Evolutionary conservation across 1,140 invertebrate genomes (phyloP), one percentile per base, ranked within the genome.

Genomic region (Brachionus angularis): DNA sequence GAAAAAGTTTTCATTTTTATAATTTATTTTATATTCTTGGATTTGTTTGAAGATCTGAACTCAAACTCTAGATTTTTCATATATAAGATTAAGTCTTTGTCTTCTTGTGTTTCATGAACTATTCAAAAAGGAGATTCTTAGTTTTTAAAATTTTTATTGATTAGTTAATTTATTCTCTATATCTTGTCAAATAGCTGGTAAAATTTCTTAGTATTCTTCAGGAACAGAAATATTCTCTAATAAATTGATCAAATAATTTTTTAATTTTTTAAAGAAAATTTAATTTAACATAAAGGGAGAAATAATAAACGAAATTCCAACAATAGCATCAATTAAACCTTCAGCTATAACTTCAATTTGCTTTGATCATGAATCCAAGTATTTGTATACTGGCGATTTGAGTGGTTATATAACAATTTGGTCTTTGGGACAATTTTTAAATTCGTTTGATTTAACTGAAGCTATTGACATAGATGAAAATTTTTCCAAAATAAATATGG

Each of bases 341-440:
- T 62, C 46, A 12, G 21, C 50, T 58, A 34, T 36, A 23, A 34
- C 10, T 44, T 34, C 39, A 5, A 27, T 72, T 25, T 39, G 39
- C 10, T 8, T 46, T 21, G 42, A 55, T 42, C 33, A 16, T 1
- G 53, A 58, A n/a, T 21, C n/a, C 42, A 71, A 71, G 18, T 23
- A 16, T 23, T 18, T 31, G 5, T 47, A 72, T 8, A 61, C 36
- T 27, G 49, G 29, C 23, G 18, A 75, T 74, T 34, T 75, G 78
- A 78, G 77, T 74, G 79, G 79, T 5, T 80, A 80, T 67, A 53
- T 80, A 1, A 78, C 77, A 14, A 44, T 80, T 16, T 80, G 79
- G 79, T 76, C 76, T 55, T 74, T 79, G 8, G 76, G 72, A 14
- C 75, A 77, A 44, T 79, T 80, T 69, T 72, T 79, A 42, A 73